phyloP scores from a whole-genome alignment of 1,140 invertebrate genomes.

The Apis laboriosa region DNA sequence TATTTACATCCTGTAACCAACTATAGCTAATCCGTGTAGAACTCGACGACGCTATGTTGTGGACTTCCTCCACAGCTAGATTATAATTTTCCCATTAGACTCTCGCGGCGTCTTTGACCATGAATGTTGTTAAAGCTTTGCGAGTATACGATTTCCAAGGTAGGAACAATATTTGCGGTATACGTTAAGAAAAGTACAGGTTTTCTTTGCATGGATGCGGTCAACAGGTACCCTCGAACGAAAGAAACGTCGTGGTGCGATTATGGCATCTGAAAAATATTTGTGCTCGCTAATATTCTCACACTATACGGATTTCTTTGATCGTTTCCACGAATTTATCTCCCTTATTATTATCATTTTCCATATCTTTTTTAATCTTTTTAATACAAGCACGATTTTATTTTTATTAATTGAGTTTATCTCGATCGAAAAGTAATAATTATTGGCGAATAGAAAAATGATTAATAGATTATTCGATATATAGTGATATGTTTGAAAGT shows the following conservation, averaged over 20 bases:
- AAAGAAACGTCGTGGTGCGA: conserved; percentile 20
- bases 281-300: conserved; percentile 28
- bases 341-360: not conserved
- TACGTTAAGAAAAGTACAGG: conserved; percentile 48
- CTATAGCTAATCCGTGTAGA: conserved; percentile 59
- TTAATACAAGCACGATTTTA: not conserved
- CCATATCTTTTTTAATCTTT: not conserved
- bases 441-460: not conserved
- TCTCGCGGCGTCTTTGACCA: conserved; percentile 62
- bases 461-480: not conserved
- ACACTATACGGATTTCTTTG: conserved; percentile 13
- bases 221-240: not conserved
- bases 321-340: not conserved
- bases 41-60: conserved; percentile 41
- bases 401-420: not conserved
- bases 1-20: conserved; percentile 58
- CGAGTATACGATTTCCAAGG: conserved; percentile 31
- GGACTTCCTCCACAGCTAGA: conserved; percentile 31
- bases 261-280: conserved; percentile 33
- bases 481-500: not conserved
- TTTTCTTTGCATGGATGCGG: not conserved
- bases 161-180: conserved; percentile 59
- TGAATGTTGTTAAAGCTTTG: not conserved
- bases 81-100: conserved; percentile 46
- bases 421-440: not conserved